Conservation (phyloP, 2,797 vertebrate genomes). For the Vireo griseus region DNA sequence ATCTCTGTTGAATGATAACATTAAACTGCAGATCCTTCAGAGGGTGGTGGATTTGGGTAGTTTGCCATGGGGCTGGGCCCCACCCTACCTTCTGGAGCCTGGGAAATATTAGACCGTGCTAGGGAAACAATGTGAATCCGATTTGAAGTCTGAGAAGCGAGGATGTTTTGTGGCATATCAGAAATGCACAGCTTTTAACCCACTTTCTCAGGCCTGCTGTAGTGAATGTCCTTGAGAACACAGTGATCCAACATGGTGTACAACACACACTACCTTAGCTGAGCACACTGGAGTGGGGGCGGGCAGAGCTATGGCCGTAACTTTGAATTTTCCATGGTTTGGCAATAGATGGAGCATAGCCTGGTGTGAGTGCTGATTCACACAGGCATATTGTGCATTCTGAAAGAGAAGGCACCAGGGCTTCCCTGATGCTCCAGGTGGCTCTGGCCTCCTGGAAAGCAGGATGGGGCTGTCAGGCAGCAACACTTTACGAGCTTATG, state of each 20-base stretch:
- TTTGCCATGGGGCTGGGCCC: background rate
- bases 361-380: background rate
- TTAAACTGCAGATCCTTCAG: background rate
- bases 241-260: background rate
- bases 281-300: accelerated
- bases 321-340: background rate
- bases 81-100: background rate
- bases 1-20: background rate
- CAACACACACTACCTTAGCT: background rate
- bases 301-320: background rate
- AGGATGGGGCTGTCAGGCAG: background rate
- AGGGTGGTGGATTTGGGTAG: background rate
- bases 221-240: background rate
- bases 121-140: background rate
- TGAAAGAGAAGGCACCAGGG: background rate
- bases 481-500: background rate
- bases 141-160: background rate
- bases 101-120: background rate
- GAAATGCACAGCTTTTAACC: background rate
- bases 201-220: background rate
- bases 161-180: background rate
- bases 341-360: accelerated
- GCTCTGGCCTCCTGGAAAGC: background rate
- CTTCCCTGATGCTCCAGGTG: accelerated
- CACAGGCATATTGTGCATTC: accelerated